Evolutionary conservation across 2,113 vertebrate genomes (phyloP), one percentile per base, ranked within the genome.

Genomic region (Paedocypris sp.): DNA sequence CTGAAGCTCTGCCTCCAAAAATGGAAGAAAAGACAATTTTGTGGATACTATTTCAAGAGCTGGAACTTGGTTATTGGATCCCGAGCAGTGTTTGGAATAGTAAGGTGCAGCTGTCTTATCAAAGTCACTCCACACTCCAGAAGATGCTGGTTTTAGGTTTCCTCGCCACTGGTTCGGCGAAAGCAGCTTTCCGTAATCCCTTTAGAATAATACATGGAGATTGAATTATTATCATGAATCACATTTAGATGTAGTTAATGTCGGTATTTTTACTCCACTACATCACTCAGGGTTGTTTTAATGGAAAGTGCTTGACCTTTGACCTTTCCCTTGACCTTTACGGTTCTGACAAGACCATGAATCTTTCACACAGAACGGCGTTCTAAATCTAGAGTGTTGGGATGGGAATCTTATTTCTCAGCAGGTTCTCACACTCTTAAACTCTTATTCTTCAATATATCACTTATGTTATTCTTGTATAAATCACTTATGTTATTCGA

Each of bases 71-170:
- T 77, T 80, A 70, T 78, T 61, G 29, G 82, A 85, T 83, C 79
- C 67, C 74, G 57, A 66, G 66, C 41, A 63, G 63, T 64, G 63
- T 73, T 63, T 66, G 35, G 16, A 39, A 10, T 18, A 42, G 13
- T 57, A 20, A 64, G 23, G 63, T 47, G 78, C 90, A 92, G 89
- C 90, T 91, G 89, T 85, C 77, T 36, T 91, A 88, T 83, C 78
- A 26, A 59, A 49, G 57, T 62, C 71, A 75, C n/a, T n/a, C n/a
- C n/a, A n/a, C n/a, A n/a, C n/a, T n/a, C n/a, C n/a, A n/a, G n/a
- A n/a, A n/a, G n/a, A n/a, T n/a, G n/a, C n/a, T n/a, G n/a, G n/a
- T n/a, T n/a, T n/a, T n/a, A n/a, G n/a, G n/a, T n/a, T n/a, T n/a
- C n/a, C n/a, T n/a, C n/a, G n/a, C n/a, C n/a, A n/a, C n/a, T n/a